Percentiles rank a stretch among this genome's conserved stretches.
These are phyloP conservation scores for Platynereis dumerilii DNA, from an alignment of 2,888 invertebrate genomes.

Conservation along the genomic window DNA sequence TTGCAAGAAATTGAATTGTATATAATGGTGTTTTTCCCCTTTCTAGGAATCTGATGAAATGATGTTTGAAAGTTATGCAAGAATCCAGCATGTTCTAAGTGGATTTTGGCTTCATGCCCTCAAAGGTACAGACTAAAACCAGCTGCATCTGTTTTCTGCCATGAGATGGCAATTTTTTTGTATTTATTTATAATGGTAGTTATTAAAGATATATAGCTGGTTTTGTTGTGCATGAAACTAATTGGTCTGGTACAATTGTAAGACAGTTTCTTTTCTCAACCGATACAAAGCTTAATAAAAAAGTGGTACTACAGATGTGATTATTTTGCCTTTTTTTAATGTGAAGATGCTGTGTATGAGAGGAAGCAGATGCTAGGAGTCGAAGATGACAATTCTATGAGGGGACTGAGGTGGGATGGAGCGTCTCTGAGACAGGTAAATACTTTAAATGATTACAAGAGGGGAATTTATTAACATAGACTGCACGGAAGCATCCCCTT, in stretches of 20 bases:
- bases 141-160: no score
- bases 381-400: slow-evolving; percentile 42
- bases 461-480: background rate
- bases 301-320: no score
- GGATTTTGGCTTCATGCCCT: slow-evolving; percentile 40
- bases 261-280: background rate
- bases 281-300: no score
- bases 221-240: background rate
- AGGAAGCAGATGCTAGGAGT: slow-evolving; percentile 54
- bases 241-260: background rate
- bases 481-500: no score
- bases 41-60: slow-evolving; percentile 37
- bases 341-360: slow-evolving; percentile 61
- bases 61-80: slow-evolving; percentile 36
- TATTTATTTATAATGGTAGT: background rate
- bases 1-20: no score
- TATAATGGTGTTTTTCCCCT: no score
- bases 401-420: slow-evolving; percentile 57
- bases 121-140: slow-evolving; percentile 31
- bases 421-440: slow-evolving; percentile 59
- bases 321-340: no score
- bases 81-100: slow-evolving; percentile 39
- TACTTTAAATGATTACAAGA: background rate
- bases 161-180: background rate
- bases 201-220: background rate